phyloP scores from a whole-genome alignment of 2,888 invertebrate genomes.

The Ischnura elegans region DNA sequence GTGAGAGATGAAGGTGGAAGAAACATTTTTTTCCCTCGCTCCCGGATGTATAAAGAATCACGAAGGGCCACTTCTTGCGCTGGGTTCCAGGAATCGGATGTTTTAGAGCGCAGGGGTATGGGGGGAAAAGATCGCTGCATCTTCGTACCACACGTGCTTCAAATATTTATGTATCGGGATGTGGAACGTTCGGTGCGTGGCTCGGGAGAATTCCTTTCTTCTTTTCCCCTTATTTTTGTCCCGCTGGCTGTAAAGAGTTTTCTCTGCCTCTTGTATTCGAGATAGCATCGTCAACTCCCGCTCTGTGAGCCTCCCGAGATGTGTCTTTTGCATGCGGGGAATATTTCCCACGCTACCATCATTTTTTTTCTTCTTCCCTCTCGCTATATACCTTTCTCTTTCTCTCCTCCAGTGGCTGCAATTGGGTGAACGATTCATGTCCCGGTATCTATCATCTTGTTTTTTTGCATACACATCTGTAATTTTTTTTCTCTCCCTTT shows the following conservation, averaged over 20 bases:
- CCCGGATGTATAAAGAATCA: background rate
- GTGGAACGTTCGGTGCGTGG: background rate
- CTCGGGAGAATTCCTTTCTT: background rate
- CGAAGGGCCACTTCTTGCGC: background rate
- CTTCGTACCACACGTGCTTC: constrained; percentile 15
- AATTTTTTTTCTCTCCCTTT: background rate
- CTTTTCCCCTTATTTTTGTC: background rate
- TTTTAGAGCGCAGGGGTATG: background rate
- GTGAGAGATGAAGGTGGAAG: background rate
- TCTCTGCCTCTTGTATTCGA: background rate
- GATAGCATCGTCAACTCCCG: constrained; percentile 30
- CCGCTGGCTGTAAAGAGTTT: background rate
- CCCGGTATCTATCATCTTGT: background rate
- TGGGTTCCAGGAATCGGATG: background rate
- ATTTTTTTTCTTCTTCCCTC: no score
- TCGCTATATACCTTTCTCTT: no score
- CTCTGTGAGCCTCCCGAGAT: background rate
- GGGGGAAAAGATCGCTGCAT: constrained; percentile 11
- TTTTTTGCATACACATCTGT: no score
- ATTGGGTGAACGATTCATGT: background rate
- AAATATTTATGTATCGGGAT: constrained; percentile 59
- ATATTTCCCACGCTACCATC: constrained; percentile 2
- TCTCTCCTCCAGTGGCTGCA: background rate
- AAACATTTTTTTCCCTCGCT: no score
- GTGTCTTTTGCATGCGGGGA: background rate